A percentile compares a stretch with the other conserved stretches of the same genome.
Conservation (phyloP, 2,113 vertebrate genomes). For the Sphaerodactylus townsendi region DNA sequence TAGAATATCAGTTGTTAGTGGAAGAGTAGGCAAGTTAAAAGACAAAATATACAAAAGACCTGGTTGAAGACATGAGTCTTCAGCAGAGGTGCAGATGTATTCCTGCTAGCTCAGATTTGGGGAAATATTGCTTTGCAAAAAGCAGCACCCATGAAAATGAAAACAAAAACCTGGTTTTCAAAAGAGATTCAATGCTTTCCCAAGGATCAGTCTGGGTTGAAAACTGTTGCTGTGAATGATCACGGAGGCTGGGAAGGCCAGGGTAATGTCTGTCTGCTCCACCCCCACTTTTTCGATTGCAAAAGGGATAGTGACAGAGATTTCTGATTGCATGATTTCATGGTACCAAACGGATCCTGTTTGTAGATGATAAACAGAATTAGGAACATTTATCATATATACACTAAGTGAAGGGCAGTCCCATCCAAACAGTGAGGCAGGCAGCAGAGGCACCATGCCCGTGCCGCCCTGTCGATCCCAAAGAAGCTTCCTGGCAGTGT, state of each 20-base stretch:
- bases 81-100: neutral
- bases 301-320: neutral
- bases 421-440: no score
- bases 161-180: neutral
- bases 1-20: neutral
- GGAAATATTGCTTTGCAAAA: neutral
- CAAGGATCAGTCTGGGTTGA: neutral
- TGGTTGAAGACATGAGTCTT: neutral
- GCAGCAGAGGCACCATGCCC: no score
- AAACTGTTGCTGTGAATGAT: no score
- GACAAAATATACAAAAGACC: neutral
- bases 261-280: no score
- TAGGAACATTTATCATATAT: neutral
- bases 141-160: neutral
- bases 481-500: no score
- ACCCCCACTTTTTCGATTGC: neutral
- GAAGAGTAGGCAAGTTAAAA: neutral
- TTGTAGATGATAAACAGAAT: neutral
- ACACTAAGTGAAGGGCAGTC: neutral
- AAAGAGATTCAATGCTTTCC: neutral
- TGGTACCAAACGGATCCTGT: neutral
- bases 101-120: neutral
- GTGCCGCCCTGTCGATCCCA: no score
- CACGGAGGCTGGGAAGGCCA: neutral
- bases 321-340: neutral